phyloP scores from a whole-genome alignment of 1,140 invertebrate species.

The Thalassaphorura encarpata region DNA sequence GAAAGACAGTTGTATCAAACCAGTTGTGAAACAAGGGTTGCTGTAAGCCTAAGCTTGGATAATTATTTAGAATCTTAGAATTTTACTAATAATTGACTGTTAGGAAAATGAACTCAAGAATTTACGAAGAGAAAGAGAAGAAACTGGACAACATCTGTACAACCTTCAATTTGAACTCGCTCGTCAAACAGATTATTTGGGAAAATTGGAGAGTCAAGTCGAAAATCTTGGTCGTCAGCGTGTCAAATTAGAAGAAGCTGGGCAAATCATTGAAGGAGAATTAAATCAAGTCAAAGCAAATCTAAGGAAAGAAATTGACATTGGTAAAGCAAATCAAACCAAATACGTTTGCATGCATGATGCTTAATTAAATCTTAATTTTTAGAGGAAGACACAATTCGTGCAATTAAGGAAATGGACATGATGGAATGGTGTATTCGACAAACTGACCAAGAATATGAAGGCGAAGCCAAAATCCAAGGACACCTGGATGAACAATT shows the following conservation, averaged over 20 bases:
- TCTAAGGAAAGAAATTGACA: constrained; percentile 36
- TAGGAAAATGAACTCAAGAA: constrained; percentile 23
- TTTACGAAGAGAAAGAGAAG: constrained; percentile 39
- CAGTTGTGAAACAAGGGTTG: constrained; percentile 46
- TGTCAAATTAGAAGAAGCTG: constrained; percentile 37
- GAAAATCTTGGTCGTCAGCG: constrained; percentile 38
- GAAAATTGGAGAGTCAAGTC: constrained; percentile 42
- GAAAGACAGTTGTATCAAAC: constrained; percentile 44
- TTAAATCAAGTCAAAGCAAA: constrained; percentile 35
- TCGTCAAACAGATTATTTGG: constrained; percentile 43
- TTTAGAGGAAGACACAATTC: constrained; percentile 16
- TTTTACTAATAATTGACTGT: not conserved
- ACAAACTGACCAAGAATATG: constrained; percentile 43
- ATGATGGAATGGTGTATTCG: constrained; percentile 34
- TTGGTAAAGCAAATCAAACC: constrained; percentile 8
- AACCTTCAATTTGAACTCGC: constrained; percentile 43
- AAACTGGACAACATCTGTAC: constrained; percentile 40
- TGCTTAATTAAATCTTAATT: constrained; percentile 2
- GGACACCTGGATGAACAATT: constrained; percentile 39
- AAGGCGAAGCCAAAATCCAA: constrained; percentile 41
- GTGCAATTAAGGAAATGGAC: constrained; percentile 20
- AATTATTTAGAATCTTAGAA: not conserved
- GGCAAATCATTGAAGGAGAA: constrained; percentile 35
- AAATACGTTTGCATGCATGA: not conserved
- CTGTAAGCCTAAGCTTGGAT: constrained; percentile 39